Conservation (phyloP, 2,888 invertebrate species). For the Spilosoma lubricipeda region DNA sequence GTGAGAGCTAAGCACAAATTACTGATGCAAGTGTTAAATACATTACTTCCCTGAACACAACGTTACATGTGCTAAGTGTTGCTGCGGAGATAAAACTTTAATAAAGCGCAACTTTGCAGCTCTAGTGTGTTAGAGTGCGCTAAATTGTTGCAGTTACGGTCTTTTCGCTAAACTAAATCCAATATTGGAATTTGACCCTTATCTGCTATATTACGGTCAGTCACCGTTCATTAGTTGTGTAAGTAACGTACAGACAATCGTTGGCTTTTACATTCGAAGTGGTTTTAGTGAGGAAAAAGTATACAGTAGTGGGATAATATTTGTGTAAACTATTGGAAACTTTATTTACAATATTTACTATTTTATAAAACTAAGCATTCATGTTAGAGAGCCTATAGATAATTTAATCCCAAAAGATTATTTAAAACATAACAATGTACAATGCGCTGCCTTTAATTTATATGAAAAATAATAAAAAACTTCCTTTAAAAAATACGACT, state of each 20-base stretch:
- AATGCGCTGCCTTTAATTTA: too few relatives aligned
- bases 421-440: neutral
- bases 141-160: constrained; percentile 65
- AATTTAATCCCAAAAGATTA: neutral
- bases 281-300: constrained; percentile 17
- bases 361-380: neutral
- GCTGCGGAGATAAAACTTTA: constrained; percentile 54
- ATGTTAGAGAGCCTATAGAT: neutral
- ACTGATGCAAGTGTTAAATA: constrained; percentile 55
- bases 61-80: constrained; percentile 38
- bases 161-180: constrained; percentile 64
- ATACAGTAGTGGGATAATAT: neutral
- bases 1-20: constrained; percentile 47
- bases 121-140: constrained; percentile 50
- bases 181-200: constrained; percentile 65
- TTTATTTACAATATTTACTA: neutral
- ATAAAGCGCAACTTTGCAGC: constrained; percentile 55
- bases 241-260: constrained; percentile 51
- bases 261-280: constrained; percentile 38
- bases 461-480: too few relatives aligned
- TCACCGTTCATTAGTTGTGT: constrained; percentile 54
- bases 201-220: constrained; percentile 57
- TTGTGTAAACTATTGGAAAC: neutral
- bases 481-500: too few relatives aligned
- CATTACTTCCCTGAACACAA: constrained; percentile 47